Evolutionary conservation across 2,113 vertebrate genomes (phyloP).

Genomic region (Scalopus aquaticus): DNA sequence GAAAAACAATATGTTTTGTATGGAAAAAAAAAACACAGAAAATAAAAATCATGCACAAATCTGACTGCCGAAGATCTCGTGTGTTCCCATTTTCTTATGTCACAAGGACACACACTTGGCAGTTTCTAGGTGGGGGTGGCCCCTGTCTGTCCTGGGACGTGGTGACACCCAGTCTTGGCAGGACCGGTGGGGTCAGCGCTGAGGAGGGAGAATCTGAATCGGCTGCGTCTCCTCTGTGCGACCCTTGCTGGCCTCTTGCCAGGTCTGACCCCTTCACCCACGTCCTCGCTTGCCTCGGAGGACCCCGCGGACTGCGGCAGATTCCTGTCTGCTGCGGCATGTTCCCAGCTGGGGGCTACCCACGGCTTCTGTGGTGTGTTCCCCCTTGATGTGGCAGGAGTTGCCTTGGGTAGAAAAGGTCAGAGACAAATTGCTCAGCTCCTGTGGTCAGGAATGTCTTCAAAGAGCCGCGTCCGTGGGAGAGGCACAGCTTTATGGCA

Average conservation of each 20-base stretch:
- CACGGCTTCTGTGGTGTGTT: not conserved
- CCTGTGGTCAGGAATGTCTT: not conserved
- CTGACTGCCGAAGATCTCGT: not conserved
- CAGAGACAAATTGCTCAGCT: not conserved
- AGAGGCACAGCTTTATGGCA: not conserved
- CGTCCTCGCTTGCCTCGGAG: not conserved
- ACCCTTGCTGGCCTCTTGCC: not conserved
- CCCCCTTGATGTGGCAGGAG: not conserved
- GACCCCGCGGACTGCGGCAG: not conserved
- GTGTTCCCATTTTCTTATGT: not conserved
- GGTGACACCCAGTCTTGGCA: rapidly evolving
- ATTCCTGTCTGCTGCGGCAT: not conserved
- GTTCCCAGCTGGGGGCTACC: not conserved
- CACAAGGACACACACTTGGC: not conserved
- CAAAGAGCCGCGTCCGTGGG: not conserved
- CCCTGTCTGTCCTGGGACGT: not conserved
- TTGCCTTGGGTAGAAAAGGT: not conserved
- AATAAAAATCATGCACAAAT: not conserved
- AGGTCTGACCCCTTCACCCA: not conserved
- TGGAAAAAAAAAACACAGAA: not conserved
- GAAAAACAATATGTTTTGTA: not conserved
- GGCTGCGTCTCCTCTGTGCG: not conserved
- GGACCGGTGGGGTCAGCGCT: not conserved
- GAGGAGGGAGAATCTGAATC: not conserved
- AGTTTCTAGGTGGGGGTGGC: not conserved